Evolutionary conservation across 2,797 vertebrate genomes (phyloP), one percentile per base, ranked within the genome.

Genomic region (Lacerta bilineata): DNA sequence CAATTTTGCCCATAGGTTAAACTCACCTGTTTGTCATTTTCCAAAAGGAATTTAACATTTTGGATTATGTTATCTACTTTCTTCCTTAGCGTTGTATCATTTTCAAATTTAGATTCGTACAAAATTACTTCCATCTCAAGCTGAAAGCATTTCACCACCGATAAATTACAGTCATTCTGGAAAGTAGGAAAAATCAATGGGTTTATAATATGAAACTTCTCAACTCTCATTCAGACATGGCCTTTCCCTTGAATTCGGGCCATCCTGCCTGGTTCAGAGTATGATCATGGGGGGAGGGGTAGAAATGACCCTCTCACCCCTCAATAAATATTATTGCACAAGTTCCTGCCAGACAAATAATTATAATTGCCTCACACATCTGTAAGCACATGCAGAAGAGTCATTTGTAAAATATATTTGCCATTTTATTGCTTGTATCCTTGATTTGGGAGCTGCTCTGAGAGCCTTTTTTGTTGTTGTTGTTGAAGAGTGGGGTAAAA

Each of bases 71-170:
- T 55, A 55, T 4, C 3, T 15, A 55, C 50, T 55, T 55, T 55
- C 0, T 15, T 4, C 13, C 3, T 0, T 55, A 55, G 50, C 13
- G 1, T 81, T 41, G 39, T 76, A 84, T 86, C 90, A 91, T 85
- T 89, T 4, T 0, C 75, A 0, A 55, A 86, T 39, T 0, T 3
- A 50, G 93, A 95, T 91, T 97, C 97, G 0, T 96, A 84, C 29
- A 50, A 71, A 92, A 97, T 95, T 75, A 97, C 97, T 1, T 75
- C 0, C 1, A 93, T 93, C 88, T 97, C 97, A 89, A 96, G 90
- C 13, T 96, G 89, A 92, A 97, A 97, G 80, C 97, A 97, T 5
- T 93, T 95, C 69, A 97, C 95, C 27, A 96, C 92, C 43, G 93
- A 94, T 76, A 94, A 87, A 93, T 94, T 96, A 80, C 97, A 97